Evolutionary conservation across 53 echinoderm and acorn worm species (phyloP).

Genomic region (Apostichopus leukothele): DNA sequence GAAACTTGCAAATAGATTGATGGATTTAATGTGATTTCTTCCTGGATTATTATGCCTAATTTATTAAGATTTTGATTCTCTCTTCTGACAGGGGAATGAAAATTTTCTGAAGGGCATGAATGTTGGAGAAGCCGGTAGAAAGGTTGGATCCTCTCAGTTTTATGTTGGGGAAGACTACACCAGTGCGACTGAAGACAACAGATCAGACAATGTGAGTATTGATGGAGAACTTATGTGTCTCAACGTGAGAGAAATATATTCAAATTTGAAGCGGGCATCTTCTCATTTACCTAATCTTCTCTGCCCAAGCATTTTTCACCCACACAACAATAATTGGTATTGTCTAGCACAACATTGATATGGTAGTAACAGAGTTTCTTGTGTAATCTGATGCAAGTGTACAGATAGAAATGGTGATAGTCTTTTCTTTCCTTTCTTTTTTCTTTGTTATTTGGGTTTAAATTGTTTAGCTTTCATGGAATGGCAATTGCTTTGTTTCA

Average conservation of each 20-base stretch:
- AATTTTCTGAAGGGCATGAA: not conserved
- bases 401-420: too few relatives aligned
- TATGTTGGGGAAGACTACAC: constrained; percentile 66
- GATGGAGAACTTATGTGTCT: not conserved
- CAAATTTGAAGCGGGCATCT: not conserved
- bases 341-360: too few relatives aligned
- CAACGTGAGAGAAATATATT: too few relatives aligned
- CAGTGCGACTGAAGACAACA: constrained; percentile 73
- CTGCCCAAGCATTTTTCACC: not conserved
- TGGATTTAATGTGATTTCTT: not conserved
- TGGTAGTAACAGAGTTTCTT: too few relatives aligned
- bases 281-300: not conserved
- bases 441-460: too few relatives aligned
- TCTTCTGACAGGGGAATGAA: not conserved
- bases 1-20: too few relatives aligned
- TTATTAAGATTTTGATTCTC: not conserved
- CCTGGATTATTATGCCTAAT: not conserved
- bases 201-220: constrained; percentile 36
- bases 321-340: too few relatives aligned
- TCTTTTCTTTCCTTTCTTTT: too few relatives aligned
- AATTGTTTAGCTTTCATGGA: too few relatives aligned
- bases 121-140: not conserved
- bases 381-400: too few relatives aligned
- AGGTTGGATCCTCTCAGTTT: constrained; percentile 50
- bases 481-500: too few relatives aligned